Percentiles rank a stretch among this genome's conserved stretches.
phyloP scores from a whole-genome alignment of 2,888 invertebrate species.

The Morpho deidamia region DNA sequence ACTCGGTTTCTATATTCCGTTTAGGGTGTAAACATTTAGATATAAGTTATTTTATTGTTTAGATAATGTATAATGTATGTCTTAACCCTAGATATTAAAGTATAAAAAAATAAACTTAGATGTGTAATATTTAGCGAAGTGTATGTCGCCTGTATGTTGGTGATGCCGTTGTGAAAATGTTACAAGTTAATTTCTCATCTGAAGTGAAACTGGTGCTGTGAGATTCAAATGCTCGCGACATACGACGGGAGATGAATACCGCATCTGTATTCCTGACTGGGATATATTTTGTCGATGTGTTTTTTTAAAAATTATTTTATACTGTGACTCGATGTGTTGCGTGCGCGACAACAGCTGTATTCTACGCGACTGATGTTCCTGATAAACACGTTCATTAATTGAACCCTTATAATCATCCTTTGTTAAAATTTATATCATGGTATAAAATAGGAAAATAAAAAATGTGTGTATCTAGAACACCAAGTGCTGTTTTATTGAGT shows the following conservation, averaged over 20 bases:
- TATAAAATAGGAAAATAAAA: constrained; percentile 70
- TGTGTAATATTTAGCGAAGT: constrained; percentile 56
- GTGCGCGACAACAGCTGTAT: constrained; percentile 55
- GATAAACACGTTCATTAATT: constrained; percentile 50
- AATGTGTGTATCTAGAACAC: constrained; percentile 74
- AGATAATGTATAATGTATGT: constrained; percentile 67
- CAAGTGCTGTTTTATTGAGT: constrained; percentile 55
- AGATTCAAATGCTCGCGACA: constrained; percentile 69
- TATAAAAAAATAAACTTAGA: constrained; percentile 43
- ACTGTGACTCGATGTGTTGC: constrained; percentile 53
- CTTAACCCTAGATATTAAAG: constrained; percentile 62
- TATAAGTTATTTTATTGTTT: constrained; percentile 70
- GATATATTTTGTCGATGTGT: constrained; percentile 41
- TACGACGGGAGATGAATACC: constrained; percentile 34
- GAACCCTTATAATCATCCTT: constrained; percentile 64
- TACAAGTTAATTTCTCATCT: constrained; percentile 32
- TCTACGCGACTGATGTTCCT: constrained; percentile 71
- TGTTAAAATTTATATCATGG: constrained; percentile 72
- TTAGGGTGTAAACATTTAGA: constrained; percentile 67
- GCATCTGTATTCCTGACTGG: constrained; percentile 55
- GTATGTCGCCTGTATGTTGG: constrained; percentile 67
- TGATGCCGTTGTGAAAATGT: constrained; percentile 35
- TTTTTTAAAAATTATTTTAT: constrained; percentile 55
- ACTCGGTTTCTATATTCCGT: constrained; percentile 47
- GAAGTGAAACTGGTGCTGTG: constrained; percentile 68